Evolutionary conservation across 2,888 invertebrate species (phyloP).

Genomic region (Aporophyla lueneburgensis): DNA sequence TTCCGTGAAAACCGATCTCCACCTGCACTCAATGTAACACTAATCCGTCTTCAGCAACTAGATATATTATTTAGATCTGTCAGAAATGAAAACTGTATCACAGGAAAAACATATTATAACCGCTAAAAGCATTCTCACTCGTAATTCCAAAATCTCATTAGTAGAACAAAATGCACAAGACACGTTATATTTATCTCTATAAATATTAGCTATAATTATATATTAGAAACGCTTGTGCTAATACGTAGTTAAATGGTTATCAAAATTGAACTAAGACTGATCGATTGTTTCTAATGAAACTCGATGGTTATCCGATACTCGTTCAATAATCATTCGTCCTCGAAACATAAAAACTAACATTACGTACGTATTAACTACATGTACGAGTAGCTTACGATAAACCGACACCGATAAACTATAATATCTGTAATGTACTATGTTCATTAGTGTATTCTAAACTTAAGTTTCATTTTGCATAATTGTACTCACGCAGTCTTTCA

Average conservation of each 20-base stretch:
- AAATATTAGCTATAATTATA: conserved; percentile 4
- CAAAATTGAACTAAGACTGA: conserved; percentile 44
- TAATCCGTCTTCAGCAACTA: conserved; percentile 30
- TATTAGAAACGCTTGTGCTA: conserved; percentile 6
- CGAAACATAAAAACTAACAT: conserved; percentile 72
- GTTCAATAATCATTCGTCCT: conserved; percentile 71
- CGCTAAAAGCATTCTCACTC: conserved; percentile 11
- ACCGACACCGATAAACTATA: conserved; percentile 66
- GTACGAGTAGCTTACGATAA: conserved; percentile 72
- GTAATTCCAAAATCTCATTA: conserved; percentile 13
- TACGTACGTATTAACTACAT: conserved; percentile 66
- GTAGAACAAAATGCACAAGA: conserved; percentile 7
- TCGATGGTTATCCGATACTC: conserved; percentile 62
- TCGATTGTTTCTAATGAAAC: conserved; percentile 63
- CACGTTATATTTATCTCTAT: not conserved
- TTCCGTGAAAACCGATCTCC: conserved; percentile 37
- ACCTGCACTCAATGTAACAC: conserved; percentile 41
- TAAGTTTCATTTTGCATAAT: conserved; percentile 14
- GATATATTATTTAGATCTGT: conserved; percentile 56
- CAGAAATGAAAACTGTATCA: conserved; percentile 35
- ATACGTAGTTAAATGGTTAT: conserved; percentile 36
- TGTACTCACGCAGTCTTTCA: conserved; percentile 24
- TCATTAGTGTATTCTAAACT: conserved; percentile 37
- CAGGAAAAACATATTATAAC: conserved; percentile 25
- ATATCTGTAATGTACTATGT: conserved; percentile 47